Conservation (phyloP, 2,797 vertebrate species). For the Choloepus didactylus region DNA sequence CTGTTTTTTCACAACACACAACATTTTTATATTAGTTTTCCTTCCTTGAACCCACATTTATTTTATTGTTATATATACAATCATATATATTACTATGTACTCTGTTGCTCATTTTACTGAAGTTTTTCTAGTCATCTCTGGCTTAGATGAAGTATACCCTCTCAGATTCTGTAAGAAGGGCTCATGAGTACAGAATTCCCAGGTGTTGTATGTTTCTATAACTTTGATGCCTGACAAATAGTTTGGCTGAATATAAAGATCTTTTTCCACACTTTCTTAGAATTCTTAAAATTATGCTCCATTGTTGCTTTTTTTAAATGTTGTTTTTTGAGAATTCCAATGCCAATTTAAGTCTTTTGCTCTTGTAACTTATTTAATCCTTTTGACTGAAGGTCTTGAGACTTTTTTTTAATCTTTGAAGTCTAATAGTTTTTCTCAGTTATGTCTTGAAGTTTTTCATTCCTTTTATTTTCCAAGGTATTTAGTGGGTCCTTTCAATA, state of each 20-base stretch:
- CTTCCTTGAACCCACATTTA: not conserved
- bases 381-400: not conserved
- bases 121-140: not conserved
- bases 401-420: not conserved
- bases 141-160: not conserved
- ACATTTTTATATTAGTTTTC: not conserved
- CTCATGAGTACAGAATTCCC: rapidly evolving
- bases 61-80: not conserved
- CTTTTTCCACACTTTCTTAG: not conserved
- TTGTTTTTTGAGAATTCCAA: not conserved
- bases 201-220: rapidly evolving
- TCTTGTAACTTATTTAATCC: not conserved
- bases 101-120: rapidly evolving
- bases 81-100: not conserved
- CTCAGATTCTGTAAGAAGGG: too few relatives aligned
- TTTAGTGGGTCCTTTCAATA: not conserved
- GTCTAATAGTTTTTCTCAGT: too few relatives aligned
- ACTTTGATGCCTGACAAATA: not conserved
- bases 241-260: not conserved
- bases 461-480: not conserved
- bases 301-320: not conserved
- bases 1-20: not conserved
- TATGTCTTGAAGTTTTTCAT: not conserved
- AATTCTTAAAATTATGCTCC: not conserved
- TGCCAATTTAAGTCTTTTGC: not conserved